phyloP scores from a whole-genome alignment of 2,888 invertebrate species.

The Pristionchus exspectatus region DNA sequence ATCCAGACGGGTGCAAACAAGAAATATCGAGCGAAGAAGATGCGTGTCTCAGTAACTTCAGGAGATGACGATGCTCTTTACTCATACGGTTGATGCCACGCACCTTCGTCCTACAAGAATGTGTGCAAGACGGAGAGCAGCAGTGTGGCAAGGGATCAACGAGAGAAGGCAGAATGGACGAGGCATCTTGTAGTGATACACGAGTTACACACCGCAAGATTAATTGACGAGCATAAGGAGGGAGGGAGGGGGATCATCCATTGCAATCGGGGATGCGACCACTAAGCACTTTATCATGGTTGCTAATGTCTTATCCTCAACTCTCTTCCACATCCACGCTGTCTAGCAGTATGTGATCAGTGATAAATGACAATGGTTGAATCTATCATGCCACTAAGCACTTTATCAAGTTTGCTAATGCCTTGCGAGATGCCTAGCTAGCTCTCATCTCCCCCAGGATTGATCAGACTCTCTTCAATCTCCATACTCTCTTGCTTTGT shows the following conservation, averaged over 20 bases:
- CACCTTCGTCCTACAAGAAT: too few species aligned
- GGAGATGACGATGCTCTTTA: too few species aligned
- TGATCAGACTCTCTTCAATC: neutral
- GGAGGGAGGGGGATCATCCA: neutral
- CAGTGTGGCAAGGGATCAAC: neutral
- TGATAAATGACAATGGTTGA: neutral
- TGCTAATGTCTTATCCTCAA: too few species aligned
- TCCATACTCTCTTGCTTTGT: neutral
- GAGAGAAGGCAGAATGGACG: neutral
- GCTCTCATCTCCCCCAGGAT: too few species aligned
- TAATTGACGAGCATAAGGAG: conserved; percentile 40
- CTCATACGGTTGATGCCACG: too few species aligned
- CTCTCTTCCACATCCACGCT: too few species aligned
- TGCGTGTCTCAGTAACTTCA: too few species aligned
- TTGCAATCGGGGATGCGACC: neutral
- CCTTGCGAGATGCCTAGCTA: too few species aligned
- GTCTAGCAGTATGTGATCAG: too few species aligned
- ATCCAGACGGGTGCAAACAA: too few species aligned
- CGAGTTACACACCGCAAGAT: conserved; percentile 43
- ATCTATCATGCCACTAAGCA: neutral
- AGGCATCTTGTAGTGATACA: neutral
- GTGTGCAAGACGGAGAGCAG: neutral
- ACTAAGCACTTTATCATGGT: neutral
- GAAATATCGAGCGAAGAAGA: too few species aligned
- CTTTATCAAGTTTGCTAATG: neutral